Base-by-base conservation (phyloP, 2,797 vertebrate genomes). In the Sebastes ruberrimus region DNA sequence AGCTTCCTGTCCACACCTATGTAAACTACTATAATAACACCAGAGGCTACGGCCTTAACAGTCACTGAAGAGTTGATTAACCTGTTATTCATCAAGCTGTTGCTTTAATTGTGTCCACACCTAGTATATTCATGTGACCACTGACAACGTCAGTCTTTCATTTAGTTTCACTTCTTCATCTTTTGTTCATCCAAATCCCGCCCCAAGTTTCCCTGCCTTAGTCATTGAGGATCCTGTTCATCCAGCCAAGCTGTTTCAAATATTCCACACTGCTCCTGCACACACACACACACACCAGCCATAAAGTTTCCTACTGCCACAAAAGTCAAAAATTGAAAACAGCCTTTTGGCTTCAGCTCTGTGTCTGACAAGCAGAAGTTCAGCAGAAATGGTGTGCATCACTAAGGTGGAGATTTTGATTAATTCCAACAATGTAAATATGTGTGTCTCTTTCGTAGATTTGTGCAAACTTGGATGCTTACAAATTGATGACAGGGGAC, bases 391-490 rank as follows among this genome's bases (percentile, higher is more conserved):
- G 53, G 8, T 2, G 18, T 68, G 57, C 60, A 14, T n/a, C 46
- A 22, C 18, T 33, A 6, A 65, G n/a, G 30, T 22, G 20, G 38
- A 55, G 22, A 46, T 66, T 92, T 38, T 77, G 61, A 67, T 77
- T 49, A 1, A 23, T 10, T 65, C 3, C 71, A n/a, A 78, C 11
- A 4, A 13, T 56, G 3, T 33, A 60, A 30, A 60, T 52, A 25
- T 82, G 3, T 71, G 3, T 71, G 10, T 85, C 30, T n/a, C n/a
- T 81, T 83, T 92, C 80, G 18, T 82, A 99, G 99, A 98, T 99
- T 78, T 99, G 98, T 90, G 97, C 98, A 76, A 98, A 97, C 92
- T 94, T 99, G 85, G 99, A 99, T 79, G 97, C 98, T 22, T 92
- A 66, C 78, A 96, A 92, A 84, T 98, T 99, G 86, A 97, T 97